Evolutionary conservation across 2,888 invertebrate species (phyloP).

Genomic region (Epistrophe grossulariae): DNA sequence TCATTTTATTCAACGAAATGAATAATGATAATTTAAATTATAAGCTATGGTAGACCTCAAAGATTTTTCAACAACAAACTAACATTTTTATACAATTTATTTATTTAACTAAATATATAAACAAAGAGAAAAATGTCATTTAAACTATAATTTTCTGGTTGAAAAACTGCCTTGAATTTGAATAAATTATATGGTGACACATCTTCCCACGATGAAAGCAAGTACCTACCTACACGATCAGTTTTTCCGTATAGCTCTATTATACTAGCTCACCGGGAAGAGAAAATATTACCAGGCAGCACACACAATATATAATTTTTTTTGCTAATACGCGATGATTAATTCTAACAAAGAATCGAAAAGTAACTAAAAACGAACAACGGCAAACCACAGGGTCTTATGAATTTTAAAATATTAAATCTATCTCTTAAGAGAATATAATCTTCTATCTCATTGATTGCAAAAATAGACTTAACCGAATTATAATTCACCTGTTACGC

Average conservation of each 20-base stretch:
- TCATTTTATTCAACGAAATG: background rate
- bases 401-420: background rate
- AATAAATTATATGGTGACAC: slow-evolving; percentile 16
- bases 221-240: background rate
- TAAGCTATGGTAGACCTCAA: background rate
- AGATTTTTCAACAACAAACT: background rate
- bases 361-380: slow-evolving; percentile 1
- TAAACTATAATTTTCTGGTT: slow-evolving; percentile 1
- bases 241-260: background rate
- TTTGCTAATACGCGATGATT: slow-evolving; percentile 6
- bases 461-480: background rate
- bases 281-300: background rate
- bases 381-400: background rate
- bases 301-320: background rate
- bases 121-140: background rate
- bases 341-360: slow-evolving; percentile 28
- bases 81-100: background rate
- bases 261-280: background rate
- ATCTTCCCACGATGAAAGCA: background rate
- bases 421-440: background rate
- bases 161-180: slow-evolving; percentile 26
- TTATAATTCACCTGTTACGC: slow-evolving; percentile 18
- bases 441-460: background rate
- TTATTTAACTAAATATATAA: background rate
- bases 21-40: background rate